Percentiles rank a stretch among this genome's conserved stretches.
Conservation (phyloP, 2,113 vertebrate genomes). For the Pantherophis guttatus region DNA sequence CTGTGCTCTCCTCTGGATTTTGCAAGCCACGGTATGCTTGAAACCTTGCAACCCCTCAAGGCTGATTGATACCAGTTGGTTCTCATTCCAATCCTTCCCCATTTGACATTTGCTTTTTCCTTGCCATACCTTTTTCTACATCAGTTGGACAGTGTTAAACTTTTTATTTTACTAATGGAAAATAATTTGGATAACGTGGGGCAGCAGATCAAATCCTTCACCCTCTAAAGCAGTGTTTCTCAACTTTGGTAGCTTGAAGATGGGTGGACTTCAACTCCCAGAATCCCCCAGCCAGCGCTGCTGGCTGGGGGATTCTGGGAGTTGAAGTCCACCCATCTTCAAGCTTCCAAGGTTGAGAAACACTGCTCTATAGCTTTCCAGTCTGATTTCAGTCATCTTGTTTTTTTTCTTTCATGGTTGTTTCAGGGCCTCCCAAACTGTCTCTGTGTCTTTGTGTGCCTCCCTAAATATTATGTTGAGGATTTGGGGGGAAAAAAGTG, state of each 20-base stretch:
- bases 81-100: neutral
- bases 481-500: neutral
- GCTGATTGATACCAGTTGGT: neutral
- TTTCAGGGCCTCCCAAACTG: conserved; percentile 41
- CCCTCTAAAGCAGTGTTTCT: neutral
- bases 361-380: conserved; percentile 21
- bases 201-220: conserved; percentile 31
- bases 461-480: conserved; percentile 9
- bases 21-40: neutral
- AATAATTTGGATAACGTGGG: conserved; percentile 18
- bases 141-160: neutral
- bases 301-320: no score
- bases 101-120: conserved; percentile 28
- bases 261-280: no score
- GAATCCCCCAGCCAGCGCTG: no score
- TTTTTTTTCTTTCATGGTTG: conserved; percentile 31
- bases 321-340: no score
- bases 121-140: neutral
- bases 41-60: neutral
- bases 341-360: no score
- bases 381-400: conserved; percentile 35
- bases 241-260: no score
- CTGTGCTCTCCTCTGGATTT: neutral
- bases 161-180: conserved; percentile 9
- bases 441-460: conserved; percentile 23